Percentiles rank a stretch among this genome's conserved stretches.
These are phyloP conservation scores for Hormaphis cornu DNA, from an alignment of 1,140 invertebrate genomes.

Conservation along the genomic window DNA sequence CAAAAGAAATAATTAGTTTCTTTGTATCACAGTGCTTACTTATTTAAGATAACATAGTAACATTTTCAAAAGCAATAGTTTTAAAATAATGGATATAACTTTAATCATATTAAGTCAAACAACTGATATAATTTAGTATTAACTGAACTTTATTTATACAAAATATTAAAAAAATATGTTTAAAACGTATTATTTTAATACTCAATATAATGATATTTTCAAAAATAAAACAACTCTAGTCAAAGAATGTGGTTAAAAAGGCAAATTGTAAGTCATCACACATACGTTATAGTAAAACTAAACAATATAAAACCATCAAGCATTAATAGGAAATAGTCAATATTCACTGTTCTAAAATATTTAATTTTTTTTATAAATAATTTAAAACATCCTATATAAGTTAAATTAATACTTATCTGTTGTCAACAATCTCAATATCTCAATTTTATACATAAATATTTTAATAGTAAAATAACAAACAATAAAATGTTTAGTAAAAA, in stretches of 20 bases:
- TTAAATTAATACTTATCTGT: background rate
- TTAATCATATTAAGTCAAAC: background rate
- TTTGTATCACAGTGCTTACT: constrained; percentile 22
- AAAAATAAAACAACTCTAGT: background rate
- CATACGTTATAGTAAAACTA: background rate
- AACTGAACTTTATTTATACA: no score
- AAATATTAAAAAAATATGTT: no score
- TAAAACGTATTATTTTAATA: no score
- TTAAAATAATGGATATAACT: background rate
- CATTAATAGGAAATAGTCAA: constrained; percentile 9
- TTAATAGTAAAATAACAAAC: constrained; percentile 29
- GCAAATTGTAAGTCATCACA: background rate
- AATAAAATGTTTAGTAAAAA: constrained; percentile 35
- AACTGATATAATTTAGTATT: background rate
- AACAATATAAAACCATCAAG: background rate
- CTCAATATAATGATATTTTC: background rate
- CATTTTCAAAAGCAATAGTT: background rate
- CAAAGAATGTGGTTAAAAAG: background rate
- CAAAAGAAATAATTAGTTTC: background rate
- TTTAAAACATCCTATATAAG: background rate
- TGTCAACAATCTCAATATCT: background rate
- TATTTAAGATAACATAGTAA: background rate
- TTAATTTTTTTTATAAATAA: background rate
- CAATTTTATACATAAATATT: constrained; percentile 7
- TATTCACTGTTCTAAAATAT: background rate